Percentiles rank a stretch among this genome's conserved stretches.
Conservation (phyloP, 2,113 vertebrate species). For the Pandion haliaetus region DNA sequence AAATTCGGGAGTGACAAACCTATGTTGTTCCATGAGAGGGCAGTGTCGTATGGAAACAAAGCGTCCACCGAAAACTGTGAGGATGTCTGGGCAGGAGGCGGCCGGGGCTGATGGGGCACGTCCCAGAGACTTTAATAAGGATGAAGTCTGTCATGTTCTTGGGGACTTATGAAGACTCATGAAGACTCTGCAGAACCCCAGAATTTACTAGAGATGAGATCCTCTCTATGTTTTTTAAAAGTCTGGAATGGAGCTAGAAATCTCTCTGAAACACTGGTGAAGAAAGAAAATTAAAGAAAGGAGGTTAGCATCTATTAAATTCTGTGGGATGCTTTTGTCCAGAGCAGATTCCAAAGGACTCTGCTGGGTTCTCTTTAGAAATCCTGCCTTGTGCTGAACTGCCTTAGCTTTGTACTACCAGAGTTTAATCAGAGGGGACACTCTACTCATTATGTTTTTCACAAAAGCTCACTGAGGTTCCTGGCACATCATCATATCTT, state of each 20-base stretch:
- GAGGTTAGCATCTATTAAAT: not conserved
- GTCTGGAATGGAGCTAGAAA: not conserved
- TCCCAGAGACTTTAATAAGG: not conserved
- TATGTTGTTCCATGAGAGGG: constrained; percentile 42
- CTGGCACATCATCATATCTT: not conserved
- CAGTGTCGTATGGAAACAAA: constrained; percentile 10
- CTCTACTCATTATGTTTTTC: not conserved
- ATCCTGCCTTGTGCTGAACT: not conserved
- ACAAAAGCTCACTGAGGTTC: not conserved
- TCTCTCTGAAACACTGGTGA: not conserved
- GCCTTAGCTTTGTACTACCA: not conserved
- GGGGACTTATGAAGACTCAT: not conserved
- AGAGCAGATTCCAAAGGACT: not conserved
- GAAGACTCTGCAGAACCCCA: not conserved
- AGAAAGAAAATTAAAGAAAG: not conserved
- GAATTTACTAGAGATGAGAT: not conserved
- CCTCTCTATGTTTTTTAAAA: not conserved
- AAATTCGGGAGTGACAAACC: not conserved
- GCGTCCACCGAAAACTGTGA: not conserved
- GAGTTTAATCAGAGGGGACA: not conserved
- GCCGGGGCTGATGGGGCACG: rapidly evolving
- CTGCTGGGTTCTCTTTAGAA: not conserved
- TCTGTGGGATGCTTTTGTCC: not conserved
- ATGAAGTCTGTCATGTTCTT: not conserved
- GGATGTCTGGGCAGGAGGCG: not conserved